A percentile compares a stretch with the other conserved stretches of the same genome.
phyloP scores from a whole-genome alignment of 2,113 vertebrate species.

The Ornithorhynchus anatinus region DNA sequence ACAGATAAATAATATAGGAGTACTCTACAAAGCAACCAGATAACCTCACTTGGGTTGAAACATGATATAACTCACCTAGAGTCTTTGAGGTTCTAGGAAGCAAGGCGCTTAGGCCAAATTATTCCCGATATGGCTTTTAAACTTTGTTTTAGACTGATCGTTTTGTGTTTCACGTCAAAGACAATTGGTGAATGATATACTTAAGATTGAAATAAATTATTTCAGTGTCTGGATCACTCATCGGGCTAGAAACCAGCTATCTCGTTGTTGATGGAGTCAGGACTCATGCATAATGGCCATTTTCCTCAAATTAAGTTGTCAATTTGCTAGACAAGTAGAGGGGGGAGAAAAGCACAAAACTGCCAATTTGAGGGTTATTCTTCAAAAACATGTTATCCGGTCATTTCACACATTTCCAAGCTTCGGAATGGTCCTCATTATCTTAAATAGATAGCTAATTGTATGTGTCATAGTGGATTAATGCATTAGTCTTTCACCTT shows the following conservation, averaged over 20 bases:
- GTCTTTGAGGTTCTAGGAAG: too few relatives aligned
- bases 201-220: too few relatives aligned
- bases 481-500: too few relatives aligned
- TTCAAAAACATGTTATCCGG: neutral
- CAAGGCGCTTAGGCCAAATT: too few relatives aligned
- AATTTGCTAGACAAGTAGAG: neutral
- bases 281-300: constrained; percentile 15
- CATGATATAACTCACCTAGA: too few relatives aligned
- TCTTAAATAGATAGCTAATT: neutral
- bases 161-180: too few relatives aligned
- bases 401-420: neutral
- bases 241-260: constrained; percentile 38
- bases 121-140: too few relatives aligned
- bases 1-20: too few relatives aligned
- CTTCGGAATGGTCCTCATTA: neutral
- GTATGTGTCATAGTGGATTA: rapidly evolving
- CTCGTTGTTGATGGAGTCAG: constrained; percentile 43
- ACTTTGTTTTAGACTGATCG: too few relatives aligned
- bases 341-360: neutral
- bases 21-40: too few relatives aligned
- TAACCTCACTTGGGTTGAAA: too few relatives aligned
- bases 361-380: neutral
- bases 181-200: too few relatives aligned
- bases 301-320: constrained; percentile 20
- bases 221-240: neutral